These are phyloP conservation scores for Thaleichthys pacificus DNA, from an alignment of 2,797 vertebrate species.

Conservation along the genomic window DNA sequence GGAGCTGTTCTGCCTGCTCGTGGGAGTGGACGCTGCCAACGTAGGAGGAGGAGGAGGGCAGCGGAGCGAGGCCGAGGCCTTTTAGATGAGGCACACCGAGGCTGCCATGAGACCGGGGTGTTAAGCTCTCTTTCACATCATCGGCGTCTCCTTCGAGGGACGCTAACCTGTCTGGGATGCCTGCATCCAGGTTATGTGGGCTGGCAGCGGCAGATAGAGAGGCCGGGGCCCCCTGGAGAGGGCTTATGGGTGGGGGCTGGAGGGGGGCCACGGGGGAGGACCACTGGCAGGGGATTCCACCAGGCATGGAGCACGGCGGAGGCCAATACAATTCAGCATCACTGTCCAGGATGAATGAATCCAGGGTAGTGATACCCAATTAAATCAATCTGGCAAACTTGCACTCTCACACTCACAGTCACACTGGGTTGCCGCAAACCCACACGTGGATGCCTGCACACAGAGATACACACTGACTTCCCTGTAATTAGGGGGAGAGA, in stretches of 20 bases:
- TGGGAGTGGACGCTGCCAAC: slow-evolving; percentile 53
- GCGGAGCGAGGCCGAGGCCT: slow-evolving; percentile 53
- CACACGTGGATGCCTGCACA: neutral
- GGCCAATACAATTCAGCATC: neutral
- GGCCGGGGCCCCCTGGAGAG: neutral
- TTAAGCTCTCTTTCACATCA: neutral
- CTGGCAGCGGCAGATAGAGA: neutral
- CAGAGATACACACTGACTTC: neutral
- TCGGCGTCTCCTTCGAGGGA: neutral
- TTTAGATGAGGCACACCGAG: slow-evolving; percentile 39
- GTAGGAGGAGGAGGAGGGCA: slow-evolving; percentile 29
- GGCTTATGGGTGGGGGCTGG: neutral
- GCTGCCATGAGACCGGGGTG: neutral
- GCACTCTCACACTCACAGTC: neutral
- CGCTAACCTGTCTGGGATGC: neutral
- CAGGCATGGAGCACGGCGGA: neutral
- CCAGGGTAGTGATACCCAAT: neutral
- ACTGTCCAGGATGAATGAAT: neutral
- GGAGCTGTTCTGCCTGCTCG: slow-evolving; percentile 31
- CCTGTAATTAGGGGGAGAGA: slow-evolving; percentile 20
- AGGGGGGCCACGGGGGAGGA: neutral
- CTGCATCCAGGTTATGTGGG: neutral
- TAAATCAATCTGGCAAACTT: neutral
- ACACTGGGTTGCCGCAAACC: neutral
- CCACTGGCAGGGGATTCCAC: neutral